Conservation (phyloP, 1,140 invertebrate genomes). For the Lepidurus apus region DNA sequence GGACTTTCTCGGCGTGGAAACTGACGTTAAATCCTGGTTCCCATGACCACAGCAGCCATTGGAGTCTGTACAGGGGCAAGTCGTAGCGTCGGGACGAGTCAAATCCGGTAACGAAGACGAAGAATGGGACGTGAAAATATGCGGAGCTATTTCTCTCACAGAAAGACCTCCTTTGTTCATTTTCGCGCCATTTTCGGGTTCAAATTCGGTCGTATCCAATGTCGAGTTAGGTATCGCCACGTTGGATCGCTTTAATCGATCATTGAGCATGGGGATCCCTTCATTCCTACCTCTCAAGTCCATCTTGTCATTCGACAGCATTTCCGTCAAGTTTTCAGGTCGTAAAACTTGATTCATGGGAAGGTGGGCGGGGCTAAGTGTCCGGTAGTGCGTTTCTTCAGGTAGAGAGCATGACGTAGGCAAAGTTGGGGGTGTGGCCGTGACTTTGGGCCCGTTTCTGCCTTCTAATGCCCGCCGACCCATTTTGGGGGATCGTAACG, state of each 20-base stretch:
- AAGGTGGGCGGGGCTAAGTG: background rate
- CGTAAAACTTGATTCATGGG: background rate
- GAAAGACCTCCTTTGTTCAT: background rate
- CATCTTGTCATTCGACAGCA: background rate
- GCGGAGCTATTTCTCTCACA: background rate
- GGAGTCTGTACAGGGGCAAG: slow-evolving; percentile 37
- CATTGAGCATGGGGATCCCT: background rate
- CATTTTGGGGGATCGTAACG: slow-evolving; percentile 52
- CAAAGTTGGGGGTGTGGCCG: background rate
- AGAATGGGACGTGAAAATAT: background rate
- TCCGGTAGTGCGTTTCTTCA: background rate
- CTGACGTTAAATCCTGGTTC: slow-evolving; percentile 27
- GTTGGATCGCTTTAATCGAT: background rate
- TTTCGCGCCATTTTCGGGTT: background rate
- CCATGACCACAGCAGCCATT: slow-evolving; percentile 32
- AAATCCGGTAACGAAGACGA: slow-evolving; percentile 59
- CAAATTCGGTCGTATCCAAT: background rate
- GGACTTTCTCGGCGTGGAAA: slow-evolving; percentile 33
- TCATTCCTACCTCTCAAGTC: background rate
- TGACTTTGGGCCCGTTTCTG: slow-evolving; percentile 36
- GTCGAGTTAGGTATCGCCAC: background rate
- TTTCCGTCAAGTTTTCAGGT: background rate
- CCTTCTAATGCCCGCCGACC: slow-evolving; percentile 49
- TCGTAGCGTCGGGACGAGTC: slow-evolving; percentile 41
- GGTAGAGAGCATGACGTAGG: background rate